A percentile compares a stretch with the other conserved stretches of the same genome.
Conservation (phyloP, 2,797 vertebrate genomes). For the Argentina silus region DNA sequence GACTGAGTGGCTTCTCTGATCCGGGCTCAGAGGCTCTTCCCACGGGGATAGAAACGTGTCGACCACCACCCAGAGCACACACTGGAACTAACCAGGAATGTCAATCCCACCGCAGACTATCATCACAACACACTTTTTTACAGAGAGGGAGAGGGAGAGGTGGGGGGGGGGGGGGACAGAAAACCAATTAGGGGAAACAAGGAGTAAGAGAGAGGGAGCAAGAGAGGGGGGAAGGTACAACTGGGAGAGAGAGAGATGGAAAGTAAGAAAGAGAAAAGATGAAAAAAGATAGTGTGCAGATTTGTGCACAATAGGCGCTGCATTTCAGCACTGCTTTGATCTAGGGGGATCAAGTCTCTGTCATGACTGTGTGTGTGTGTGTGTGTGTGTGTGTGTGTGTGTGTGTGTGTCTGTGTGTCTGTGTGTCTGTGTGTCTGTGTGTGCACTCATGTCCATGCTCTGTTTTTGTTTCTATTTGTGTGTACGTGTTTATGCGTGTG, state of each 20-base stretch:
- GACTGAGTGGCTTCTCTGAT: constrained; percentile 5
- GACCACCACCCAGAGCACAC: constrained; percentile 40
- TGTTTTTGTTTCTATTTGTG: constrained; percentile 39
- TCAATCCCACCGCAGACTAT: constrained; percentile 45
- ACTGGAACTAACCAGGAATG: constrained; percentile 50
- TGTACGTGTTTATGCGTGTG: neutral
- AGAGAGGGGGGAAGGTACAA: neutral
- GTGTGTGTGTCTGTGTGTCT: neutral
- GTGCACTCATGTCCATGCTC: neutral
- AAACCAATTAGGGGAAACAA: neutral
- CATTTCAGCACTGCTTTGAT: too few species aligned
- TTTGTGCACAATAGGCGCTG: too few species aligned
- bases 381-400: neutral
- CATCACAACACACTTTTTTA: constrained; percentile 32
- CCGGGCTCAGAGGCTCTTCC: constrained; percentile 36
- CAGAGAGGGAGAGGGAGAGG: neutral
- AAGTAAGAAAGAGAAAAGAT: constrained; percentile 14
- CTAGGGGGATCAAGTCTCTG: too few species aligned
- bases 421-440: constrained; percentile 5
- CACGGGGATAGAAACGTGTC: constrained; percentile 39
- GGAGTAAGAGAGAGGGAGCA: constrained; percentile 10
- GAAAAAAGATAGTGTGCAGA: neutral
- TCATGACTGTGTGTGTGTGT: neutral
- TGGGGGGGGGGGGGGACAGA: neutral
- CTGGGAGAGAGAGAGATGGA: neutral